Percentiles rank a stretch among this genome's conserved stretches.
These are phyloP conservation scores for Cebus imitator DNA, from an alignment of 2,113 vertebrate genomes.

Conservation along the genomic window DNA sequence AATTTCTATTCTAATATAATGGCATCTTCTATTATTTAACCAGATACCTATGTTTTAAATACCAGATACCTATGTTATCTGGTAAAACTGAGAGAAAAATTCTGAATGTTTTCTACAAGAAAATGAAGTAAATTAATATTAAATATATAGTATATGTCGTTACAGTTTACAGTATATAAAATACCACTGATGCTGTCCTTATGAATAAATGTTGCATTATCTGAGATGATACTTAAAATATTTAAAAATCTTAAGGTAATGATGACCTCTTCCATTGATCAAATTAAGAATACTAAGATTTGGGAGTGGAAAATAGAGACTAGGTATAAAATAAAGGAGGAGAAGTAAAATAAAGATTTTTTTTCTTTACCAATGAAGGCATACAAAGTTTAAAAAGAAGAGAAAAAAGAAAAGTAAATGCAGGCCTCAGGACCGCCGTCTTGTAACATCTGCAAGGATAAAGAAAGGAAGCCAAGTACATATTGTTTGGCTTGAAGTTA, in stretches of 20 bases:
- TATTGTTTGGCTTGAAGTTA: constrained; percentile 23
- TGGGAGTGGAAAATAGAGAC: neutral
- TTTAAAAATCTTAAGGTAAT: neutral
- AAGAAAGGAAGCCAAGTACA: constrained; percentile 34
- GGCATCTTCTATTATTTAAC: no score
- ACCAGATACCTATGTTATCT: neutral
- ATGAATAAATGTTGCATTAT: neutral
- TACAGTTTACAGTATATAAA: neutral
- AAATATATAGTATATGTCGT: neutral
- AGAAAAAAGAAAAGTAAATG: neutral
- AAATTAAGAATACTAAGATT: neutral
- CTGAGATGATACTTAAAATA: neutral
- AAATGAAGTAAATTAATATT: constrained; percentile 18
- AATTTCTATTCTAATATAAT: neutral
- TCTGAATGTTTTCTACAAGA: neutral
- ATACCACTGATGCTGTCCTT: neutral
- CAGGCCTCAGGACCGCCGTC: neutral
- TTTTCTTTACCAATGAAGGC: neutral
- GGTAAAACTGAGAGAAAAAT: neutral
- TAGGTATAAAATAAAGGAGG: neutral
- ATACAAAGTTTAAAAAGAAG: constrained; percentile 15
- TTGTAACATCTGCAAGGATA: neutral
- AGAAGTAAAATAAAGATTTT: neutral
- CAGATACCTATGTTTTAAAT: no score
- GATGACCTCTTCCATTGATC: neutral